Evolutionary conservation across 2,888 invertebrate genomes (phyloP).

Genomic region (Dromius quadrimaculatus): DNA sequence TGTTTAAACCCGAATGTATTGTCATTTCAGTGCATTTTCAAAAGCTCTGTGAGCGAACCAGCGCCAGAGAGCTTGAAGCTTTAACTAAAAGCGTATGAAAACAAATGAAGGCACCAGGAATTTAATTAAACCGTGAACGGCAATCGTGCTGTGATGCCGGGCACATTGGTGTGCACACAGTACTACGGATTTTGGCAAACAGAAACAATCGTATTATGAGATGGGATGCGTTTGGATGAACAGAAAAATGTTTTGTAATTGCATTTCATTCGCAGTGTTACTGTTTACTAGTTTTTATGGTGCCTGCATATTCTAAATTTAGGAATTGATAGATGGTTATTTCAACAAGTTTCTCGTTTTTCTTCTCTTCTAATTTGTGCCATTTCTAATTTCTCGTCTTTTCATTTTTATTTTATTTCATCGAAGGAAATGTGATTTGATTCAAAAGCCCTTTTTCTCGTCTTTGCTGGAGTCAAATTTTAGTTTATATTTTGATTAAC

Average conservation of each 20-base stretch:
- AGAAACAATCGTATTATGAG: constrained; percentile 46
- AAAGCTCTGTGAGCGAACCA: constrained; percentile 29
- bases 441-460: too few species aligned
- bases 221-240: constrained; percentile 2
- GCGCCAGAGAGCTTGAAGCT: constrained; percentile 11
- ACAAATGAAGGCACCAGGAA: constrained; percentile 50
- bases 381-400: too few species aligned
- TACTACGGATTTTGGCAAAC: constrained; percentile 39
- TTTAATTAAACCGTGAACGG: constrained; percentile 48
- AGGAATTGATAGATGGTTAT: too few species aligned
- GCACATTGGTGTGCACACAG: constrained; percentile 26
- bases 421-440: too few species aligned
- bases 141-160: neutral
- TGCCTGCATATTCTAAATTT: neutral
- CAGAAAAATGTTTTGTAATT: constrained; percentile 47
- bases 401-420: too few species aligned
- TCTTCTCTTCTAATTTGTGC: too few species aligned
- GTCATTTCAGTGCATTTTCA: constrained; percentile 39
- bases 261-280: constrained; percentile 14
- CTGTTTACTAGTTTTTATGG: constrained; percentile 19
- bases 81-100: constrained; percentile 52
- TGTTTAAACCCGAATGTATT: constrained; percentile 24
- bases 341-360: too few species aligned
- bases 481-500: too few species aligned
- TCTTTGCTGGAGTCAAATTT: too few species aligned